These are phyloP conservation scores for Gymnoscopelus braueri DNA, from an alignment of 2,797 vertebrate genomes.

Conservation along the genomic window DNA sequence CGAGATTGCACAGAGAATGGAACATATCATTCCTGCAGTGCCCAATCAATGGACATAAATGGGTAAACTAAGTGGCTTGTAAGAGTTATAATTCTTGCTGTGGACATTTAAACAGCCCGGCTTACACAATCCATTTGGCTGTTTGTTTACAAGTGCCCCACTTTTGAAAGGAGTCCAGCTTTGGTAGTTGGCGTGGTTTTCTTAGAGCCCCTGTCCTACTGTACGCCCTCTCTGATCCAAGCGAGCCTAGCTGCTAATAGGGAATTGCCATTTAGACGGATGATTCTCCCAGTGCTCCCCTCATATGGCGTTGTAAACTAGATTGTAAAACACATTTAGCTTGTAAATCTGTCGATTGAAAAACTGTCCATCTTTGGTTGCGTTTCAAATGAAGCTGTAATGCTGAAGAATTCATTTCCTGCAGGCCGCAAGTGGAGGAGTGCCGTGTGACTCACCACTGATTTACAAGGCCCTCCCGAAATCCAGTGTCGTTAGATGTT, in stretches of 20 bases:
- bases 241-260: constrained; percentile 35
- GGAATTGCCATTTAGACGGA: constrained; percentile 45
- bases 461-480: constrained; percentile 26
- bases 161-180: constrained; percentile 25
- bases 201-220: constrained; percentile 18
- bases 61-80: constrained; percentile 8
- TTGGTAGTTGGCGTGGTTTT: constrained; percentile 7
- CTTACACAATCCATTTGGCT: constrained; percentile 6
- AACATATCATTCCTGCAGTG: constrained; percentile 28
- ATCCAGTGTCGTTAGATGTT: constrained; percentile 24
- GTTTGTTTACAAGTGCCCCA: constrained; percentile 10
- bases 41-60: constrained; percentile 27
- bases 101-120: constrained; percentile 18
- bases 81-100: constrained; percentile 15
- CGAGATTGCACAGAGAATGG: constrained; percentile 14
- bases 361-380: constrained; percentile 45
- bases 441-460: constrained; percentile 16
- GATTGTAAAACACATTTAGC: constrained; percentile 66
- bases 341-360: constrained; percentile 59
- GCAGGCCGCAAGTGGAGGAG: constrained; percentile 20
- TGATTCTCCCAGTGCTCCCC: constrained; percentile 38
- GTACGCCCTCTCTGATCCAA: constrained; percentile 27
- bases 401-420: constrained; percentile 32
- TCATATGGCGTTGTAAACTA: constrained; percentile 56
- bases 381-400: constrained; percentile 49